Evolutionary conservation across 2,888 invertebrate genomes (phyloP), one percentile per base, ranked within the genome.

Genomic region (Imbricaverruca yamaguchii): DNA sequence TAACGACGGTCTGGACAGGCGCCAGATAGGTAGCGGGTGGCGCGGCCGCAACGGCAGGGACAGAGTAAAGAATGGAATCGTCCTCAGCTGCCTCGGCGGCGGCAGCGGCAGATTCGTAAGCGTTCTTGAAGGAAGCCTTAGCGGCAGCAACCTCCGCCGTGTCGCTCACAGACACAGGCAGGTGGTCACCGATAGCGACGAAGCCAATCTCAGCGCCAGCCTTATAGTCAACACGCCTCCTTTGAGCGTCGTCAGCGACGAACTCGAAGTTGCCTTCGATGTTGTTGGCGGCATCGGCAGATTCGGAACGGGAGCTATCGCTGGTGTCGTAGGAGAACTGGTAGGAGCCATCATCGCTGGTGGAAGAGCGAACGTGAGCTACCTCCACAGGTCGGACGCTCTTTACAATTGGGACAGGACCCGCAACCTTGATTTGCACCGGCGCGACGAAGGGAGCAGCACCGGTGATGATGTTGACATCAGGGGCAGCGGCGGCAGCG

Each of bases 241-340:
- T 81, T 59, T 82, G 80, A 4, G 85, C 85, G 80, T 85, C 85
- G 61, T 84, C 84, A 55, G 85, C 82, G 55, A 81, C 81, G 81
- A 84, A 85, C 21, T 84, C 83, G 81, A 84, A 84, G n/a, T 67
- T 74, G 61, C 84, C 84, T 2, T 61, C 78, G 3, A 84, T 83
- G 61, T 83, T 81, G 23, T 83, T 83, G 13, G 80, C 67, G 13
- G 83, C 81, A 78, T 84, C 84, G 15, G 81, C 83, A 15, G 83
- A 81, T 79, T 84, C 84, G 25, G 80, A 25, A 12, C 84, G 81
- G 9, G 83, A 82, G 18, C 84, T 84, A 53, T 82, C 83, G n/a
- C 81, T 81, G 6, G 84, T 84, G 8, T 78, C 79, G 80, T 84
- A 85, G 8, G 83, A 80, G 82, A 39, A 39, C 39, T 39, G 39